Evolutionary conservation across 2,797 vertebrate genomes (phyloP), one percentile per base, ranked within the genome.

Genomic region (Diceros bicornis): DNA sequence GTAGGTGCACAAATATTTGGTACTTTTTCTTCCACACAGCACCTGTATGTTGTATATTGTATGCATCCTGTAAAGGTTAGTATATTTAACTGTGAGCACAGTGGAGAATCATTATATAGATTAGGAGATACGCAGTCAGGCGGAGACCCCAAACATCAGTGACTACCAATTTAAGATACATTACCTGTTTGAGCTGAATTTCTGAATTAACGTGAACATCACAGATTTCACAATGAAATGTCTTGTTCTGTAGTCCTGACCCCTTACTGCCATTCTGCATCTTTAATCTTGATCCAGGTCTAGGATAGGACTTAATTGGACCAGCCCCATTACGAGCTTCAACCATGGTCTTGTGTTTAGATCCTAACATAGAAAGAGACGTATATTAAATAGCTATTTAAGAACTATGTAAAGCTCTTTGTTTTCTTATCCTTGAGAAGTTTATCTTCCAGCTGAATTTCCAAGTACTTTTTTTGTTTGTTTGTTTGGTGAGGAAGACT

Each of bases 161-260:
- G 32, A 2, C 66, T 55, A 4, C n/a, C 81, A 77, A 34, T 25
- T 86, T 23, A 95, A 68, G n/a, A 64, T 37, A 64, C 68, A 52
- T 92, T 99, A 99, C 99, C 99, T 99, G 99, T 97, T 99, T 99
- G 57, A 99, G 99, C 0, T 99, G 99, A 97, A 99, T 99, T 99
- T 99, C 99, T 85, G 99, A 99, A 98, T 99, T 99, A 96, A 99
- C 99, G 6, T 99, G 99, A 91, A 99, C 99, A 64, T 99, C 99
- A 93, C 99, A 99, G 98, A 99, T 99, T 99, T 99, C 99, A 98
- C 99, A 99, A 99, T 99, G 99, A 99, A 99, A 99, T 0, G 99
- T 99, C 97, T 99, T 99, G 98, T 99, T 99, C 98, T 99, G 99
- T 94, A 99, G 98, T 90, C 99, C 99, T 13, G 99, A 99, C 79